Evolutionary conservation across 1,140 invertebrate species (phyloP).

Genomic region (Teleogryllus occipitalis): DNA sequence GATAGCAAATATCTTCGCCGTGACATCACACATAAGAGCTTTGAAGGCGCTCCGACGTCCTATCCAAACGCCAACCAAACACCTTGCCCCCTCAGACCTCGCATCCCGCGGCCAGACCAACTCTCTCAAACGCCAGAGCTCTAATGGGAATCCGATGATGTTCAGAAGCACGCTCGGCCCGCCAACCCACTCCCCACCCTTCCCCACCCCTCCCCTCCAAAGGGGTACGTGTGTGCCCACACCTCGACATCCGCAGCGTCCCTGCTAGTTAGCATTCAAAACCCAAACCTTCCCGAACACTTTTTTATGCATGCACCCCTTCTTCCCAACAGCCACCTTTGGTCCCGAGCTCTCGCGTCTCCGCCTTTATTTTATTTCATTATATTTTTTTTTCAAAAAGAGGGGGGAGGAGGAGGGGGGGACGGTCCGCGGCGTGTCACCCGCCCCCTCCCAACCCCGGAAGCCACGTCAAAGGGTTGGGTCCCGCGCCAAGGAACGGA

Average conservation of each 20-base stretch:
- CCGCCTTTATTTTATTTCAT: not conserved
- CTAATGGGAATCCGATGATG: not conserved
- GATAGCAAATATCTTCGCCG: no score
- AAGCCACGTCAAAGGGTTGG: not conserved
- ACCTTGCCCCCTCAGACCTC: not conserved
- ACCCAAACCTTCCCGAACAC: not conserved
- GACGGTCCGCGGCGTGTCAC: not conserved
- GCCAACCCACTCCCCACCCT: not conserved
- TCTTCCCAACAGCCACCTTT: no score
- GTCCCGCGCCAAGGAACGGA: not conserved
- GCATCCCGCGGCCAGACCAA: not conserved
- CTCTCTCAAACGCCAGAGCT: not conserved
- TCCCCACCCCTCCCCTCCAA: no score
- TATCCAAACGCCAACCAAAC: not conserved
- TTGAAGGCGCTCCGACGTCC: no score
- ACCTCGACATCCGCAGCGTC: not conserved
- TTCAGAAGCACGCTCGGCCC: not conserved
- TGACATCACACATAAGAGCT: not conserved
- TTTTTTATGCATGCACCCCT: not conserved
- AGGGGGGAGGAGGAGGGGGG: not conserved
- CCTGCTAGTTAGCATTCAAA: not conserved
- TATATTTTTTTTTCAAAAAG: not conserved
- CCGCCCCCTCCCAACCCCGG: not conserved
- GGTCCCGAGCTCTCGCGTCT: not conserved
- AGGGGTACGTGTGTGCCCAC: no score